Evolutionary conservation across 2,797 vertebrate genomes (phyloP).

Genomic region (Gephyroberyx darwinii): DNA sequence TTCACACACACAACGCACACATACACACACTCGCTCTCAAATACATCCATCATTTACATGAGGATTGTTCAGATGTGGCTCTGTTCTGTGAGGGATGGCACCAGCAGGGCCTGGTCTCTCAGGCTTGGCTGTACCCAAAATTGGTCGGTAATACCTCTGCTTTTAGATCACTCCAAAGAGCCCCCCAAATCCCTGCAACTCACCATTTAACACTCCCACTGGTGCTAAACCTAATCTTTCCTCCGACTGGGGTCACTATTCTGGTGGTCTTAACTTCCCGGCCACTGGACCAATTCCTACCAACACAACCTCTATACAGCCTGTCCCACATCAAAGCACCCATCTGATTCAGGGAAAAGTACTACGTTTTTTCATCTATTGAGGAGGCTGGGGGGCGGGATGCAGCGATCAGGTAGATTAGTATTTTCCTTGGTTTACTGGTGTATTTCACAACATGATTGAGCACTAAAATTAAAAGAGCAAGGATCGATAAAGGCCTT

Average conservation of each 20-base stretch:
- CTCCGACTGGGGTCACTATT: constrained; percentile 66
- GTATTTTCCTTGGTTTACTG: background rate
- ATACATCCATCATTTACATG: constrained; percentile 58
- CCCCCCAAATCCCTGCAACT: constrained; percentile 71
- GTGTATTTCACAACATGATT: background rate
- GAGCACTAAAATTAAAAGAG: background rate
- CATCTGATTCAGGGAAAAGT: constrained; percentile 1
- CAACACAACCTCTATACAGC: constrained; percentile 4
- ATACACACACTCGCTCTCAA: constrained; percentile 21
- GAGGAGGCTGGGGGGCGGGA: background rate
- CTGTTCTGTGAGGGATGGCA: constrained; percentile 54
- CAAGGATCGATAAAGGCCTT: background rate
- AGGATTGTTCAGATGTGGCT: constrained; percentile 67
- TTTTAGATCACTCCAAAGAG: constrained; percentile 72
- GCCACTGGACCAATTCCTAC: constrained; percentile 44
- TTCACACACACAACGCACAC: constrained; percentile 1
- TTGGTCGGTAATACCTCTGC: constrained; percentile 69
- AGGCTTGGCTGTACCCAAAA: constrained; percentile 71
- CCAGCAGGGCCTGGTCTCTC: constrained; percentile 64
- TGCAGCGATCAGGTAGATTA: background rate
- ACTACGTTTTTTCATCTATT: background rate
- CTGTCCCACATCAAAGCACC: constrained; percentile 28
- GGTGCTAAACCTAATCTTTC: constrained; percentile 73
- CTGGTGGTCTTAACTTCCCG: constrained; percentile 65
- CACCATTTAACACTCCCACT: constrained; percentile 72